Evolutionary conservation across 1,140 invertebrate species (phyloP).

Genomic region (Drosophila bocki): DNA sequence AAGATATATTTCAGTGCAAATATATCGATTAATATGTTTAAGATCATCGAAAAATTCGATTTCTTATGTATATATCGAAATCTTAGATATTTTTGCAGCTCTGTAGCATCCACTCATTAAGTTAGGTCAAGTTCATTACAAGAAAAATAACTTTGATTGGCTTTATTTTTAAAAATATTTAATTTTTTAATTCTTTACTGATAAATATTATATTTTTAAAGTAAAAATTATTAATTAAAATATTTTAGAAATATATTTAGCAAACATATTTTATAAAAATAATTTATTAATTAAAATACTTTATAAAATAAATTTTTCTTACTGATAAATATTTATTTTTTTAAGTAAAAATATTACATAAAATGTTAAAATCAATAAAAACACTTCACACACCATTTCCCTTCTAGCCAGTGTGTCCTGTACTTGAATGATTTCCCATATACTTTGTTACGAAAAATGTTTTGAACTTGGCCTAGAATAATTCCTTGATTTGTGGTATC

Average conservation of each 20-base stretch:
- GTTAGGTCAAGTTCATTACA: constrained; percentile 46
- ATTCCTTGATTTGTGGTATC: constrained; percentile 48
- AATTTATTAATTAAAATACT: not conserved
- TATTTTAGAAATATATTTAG: not conserved
- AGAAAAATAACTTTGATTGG: not conserved
- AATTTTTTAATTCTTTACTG: no score
- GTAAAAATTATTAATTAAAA: not conserved
- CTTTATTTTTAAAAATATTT: not conserved
- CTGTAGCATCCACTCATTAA: not conserved
- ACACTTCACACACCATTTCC: no score
- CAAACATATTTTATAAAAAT: no score
- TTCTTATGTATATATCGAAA: not conserved
- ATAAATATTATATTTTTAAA: not conserved
- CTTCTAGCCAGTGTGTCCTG: not conserved
- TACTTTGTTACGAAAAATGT: constrained; percentile 12
- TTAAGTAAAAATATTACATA: no score
- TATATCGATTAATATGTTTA: not conserved
- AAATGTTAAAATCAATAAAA: no score
- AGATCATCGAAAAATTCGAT: not conserved
- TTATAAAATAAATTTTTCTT: not conserved
- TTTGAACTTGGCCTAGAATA: constrained; percentile 43
- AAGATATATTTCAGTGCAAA: no score
- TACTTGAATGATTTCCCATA: constrained; percentile 19
- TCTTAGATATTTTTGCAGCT: not conserved
- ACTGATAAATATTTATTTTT: no score